Evolutionary conservation across 2,113 vertebrate genomes (phyloP), one percentile per base, ranked within the genome.

Genomic region (Papio anubis): DNA sequence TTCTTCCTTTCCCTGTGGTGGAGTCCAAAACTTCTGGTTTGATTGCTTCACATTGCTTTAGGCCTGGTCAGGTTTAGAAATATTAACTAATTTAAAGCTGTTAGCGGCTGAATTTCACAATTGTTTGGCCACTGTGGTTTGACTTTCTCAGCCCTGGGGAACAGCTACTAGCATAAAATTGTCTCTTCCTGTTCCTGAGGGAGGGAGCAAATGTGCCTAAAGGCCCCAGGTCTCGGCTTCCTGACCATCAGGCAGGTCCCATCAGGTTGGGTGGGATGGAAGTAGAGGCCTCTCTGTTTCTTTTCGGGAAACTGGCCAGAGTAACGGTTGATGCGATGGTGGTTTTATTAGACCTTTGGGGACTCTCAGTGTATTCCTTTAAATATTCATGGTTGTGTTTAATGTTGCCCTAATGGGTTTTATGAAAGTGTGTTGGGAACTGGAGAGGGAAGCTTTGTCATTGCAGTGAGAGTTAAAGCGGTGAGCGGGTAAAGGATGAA

Each of bases 21-120:
- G 30, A 27, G 10, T 52, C 81, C 66, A 17, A 10, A 40, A 70
- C 8, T 32, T 91, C 14, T 80, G 61, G 17, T 87, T 45, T 48
- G 38, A 40, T 68, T 43, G 50, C 55, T 79, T 81, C 80, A 27
- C 6, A 0, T 40, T 45, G n/a, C 73, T 81, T 75, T 92, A 35
- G 70, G 18, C 23, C 14, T 64, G 43, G 48, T 83, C 64, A 88
- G 76, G 50, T 84, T 95, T 92, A 81, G 48, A 40, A 48, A 72
- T 88, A 20, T 5, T 32, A 40, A 50, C 10, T 8, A 40, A 38
- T 61, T 32, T 89, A 57, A 80, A 81, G 32, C 64, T 88, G 43
- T 72, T 75, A 18, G 57, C 59, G 70, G 40, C 73, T 66, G 82
- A 48, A 72, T 57, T 81, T 95, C 57, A 86, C 78, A 78, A 8